Conservation (phyloP, 2,888 invertebrate species). For the Nomada lathburiana region DNA sequence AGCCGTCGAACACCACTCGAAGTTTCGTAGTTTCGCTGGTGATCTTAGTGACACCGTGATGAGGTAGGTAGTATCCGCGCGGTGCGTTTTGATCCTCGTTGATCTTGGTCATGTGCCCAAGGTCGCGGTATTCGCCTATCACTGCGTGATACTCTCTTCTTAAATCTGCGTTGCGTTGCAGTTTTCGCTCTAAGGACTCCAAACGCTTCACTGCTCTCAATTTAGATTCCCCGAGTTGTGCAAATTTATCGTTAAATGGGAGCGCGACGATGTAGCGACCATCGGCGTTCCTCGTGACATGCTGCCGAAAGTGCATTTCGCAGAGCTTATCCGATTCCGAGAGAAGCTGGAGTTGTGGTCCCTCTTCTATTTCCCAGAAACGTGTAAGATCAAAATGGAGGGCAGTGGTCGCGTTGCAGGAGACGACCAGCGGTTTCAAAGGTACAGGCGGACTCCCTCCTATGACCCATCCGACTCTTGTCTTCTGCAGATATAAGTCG, state of each 20-base stretch:
- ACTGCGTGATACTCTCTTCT: background rate
- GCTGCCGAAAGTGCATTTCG: background rate
- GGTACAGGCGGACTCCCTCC: slow-evolving; percentile 8
- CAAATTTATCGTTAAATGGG: background rate
- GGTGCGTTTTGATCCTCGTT: too few species aligned
- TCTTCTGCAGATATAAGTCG: slow-evolving; percentile 55
- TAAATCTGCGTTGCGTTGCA: background rate
- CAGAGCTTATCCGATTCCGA: background rate
- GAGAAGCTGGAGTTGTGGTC: background rate
- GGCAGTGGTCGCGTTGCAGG: background rate
- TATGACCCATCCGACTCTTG: slow-evolving; percentile 57
- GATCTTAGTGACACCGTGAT: slow-evolving; percentile 72
- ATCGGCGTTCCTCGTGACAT: background rate
- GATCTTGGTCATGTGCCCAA: background rate
- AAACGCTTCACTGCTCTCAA: background rate
- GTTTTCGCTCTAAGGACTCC: background rate
- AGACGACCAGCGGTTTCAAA: too few species aligned
- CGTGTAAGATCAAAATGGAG: background rate
- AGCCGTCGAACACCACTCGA: slow-evolving; percentile 75
- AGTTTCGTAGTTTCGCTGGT: slow-evolving; percentile 69
- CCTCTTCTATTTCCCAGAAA: background rate
- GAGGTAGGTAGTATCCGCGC: slow-evolving; percentile 69
- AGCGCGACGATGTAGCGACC: background rate
- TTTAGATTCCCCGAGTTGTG: background rate
- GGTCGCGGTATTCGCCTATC: background rate